phyloP scores from a whole-genome alignment of 2,888 invertebrate genomes.

The Zootermopsis nevadensis region DNA sequence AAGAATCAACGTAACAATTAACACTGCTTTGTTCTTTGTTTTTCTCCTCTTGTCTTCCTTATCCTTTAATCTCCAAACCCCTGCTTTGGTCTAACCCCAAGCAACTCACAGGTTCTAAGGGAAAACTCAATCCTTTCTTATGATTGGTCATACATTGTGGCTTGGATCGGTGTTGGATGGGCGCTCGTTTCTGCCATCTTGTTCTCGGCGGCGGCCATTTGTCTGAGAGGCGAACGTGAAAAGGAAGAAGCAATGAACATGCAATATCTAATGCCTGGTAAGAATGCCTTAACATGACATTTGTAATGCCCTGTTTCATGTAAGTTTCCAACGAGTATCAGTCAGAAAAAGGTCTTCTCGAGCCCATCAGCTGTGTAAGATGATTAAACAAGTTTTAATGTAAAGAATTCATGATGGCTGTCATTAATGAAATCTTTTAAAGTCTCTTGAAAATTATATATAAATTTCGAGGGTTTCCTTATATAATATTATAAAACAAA shows the following conservation, averaged over 20 bases:
- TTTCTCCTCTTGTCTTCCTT: constrained; percentile 55
- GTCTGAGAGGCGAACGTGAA: constrained; percentile 92
- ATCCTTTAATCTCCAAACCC: constrained; percentile 52
- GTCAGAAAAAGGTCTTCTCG: too few species aligned
- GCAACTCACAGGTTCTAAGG: constrained; percentile 78
- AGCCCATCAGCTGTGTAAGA: too few species aligned
- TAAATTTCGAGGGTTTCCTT: too few species aligned
- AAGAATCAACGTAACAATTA: constrained; percentile 10
- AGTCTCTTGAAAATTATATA: too few species aligned
- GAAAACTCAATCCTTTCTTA: constrained; percentile 88
- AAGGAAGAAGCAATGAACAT: constrained; percentile 96
- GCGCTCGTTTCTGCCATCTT: constrained; percentile 91
- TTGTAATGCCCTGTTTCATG: too few species aligned
- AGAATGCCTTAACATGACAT: constrained; percentile 42
- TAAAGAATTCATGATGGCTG: too few species aligned
- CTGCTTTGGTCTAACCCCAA: constrained; percentile 36
- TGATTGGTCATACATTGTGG: constrained; percentile 97
- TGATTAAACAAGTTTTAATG: too few species aligned
- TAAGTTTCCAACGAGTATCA: too few species aligned
- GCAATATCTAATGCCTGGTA: constrained; percentile 98
- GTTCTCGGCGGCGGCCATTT: constrained; percentile 93
- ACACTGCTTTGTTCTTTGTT: constrained; percentile 51
- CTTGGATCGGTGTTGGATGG: constrained; percentile 96
- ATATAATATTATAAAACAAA: too few species aligned
- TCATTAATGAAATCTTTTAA: too few species aligned